phyloP scores from a whole-genome alignment of 1,140 invertebrate genomes.

The Meteorus sp. region DNA sequence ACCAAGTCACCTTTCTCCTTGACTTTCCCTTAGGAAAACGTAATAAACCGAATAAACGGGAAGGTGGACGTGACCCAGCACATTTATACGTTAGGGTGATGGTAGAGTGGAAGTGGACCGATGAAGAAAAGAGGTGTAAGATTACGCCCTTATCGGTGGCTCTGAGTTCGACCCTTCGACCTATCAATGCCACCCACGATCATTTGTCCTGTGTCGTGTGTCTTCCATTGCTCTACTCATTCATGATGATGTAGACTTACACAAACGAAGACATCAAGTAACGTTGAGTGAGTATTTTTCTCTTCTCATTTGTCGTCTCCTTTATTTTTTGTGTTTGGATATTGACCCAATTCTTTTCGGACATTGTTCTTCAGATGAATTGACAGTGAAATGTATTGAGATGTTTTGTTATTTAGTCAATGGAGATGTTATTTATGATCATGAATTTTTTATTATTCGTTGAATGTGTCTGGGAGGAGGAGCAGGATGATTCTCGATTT shows the following conservation, averaged over 20 bases:
- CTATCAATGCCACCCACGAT: conserved; percentile 24
- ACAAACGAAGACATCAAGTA: no score
- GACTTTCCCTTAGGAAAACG: conserved; percentile 21
- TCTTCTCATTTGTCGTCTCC: conserved; percentile 37
- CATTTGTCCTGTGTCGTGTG: conserved; percentile 44
- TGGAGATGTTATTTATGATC: background rate
- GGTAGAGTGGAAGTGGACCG: conserved; percentile 19
- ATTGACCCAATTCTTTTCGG: conserved; percentile 48
- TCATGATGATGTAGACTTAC: no score
- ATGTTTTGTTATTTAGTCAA: conserved; percentile 44
- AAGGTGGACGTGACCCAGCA: conserved; percentile 33
- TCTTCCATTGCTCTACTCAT: conserved; percentile 32
- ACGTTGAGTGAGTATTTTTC: conserved; percentile 49
- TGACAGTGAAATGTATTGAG: conserved; percentile 45
- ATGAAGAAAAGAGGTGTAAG: conserved; percentile 44
- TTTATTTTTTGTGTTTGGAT: conserved; percentile 19
- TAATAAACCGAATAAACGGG: conserved; percentile 45
- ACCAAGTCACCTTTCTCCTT: conserved; percentile 14
- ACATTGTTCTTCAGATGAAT: conserved; percentile 44
- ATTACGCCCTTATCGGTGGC: conserved; percentile 43
- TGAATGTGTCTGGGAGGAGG: no score
- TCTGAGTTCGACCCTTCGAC: conserved; percentile 14
- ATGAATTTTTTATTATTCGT: no score
- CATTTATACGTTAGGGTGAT: background rate
- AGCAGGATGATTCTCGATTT: no score